Percentiles rank a stretch among this genome's conserved stretches.
Evolutionary conservation across 2,113 vertebrate genomes (phyloP).

Genomic region (Syrrhaptes paradoxus): DNA sequence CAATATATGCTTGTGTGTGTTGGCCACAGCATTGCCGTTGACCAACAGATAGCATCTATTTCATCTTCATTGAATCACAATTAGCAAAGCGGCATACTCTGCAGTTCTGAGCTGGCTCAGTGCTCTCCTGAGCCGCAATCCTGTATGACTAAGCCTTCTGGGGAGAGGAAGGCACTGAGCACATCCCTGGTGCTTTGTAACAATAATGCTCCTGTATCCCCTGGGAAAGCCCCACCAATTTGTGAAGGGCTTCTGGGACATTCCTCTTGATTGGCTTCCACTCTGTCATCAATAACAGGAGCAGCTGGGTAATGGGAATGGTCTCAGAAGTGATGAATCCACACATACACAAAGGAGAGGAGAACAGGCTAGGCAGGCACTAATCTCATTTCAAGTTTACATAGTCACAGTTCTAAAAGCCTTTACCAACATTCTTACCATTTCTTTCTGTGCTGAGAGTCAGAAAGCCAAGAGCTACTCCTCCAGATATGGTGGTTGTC

Average conservation of each 20-base stretch:
- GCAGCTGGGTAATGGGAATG: background rate
- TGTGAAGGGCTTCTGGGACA: background rate
- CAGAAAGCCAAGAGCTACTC: background rate
- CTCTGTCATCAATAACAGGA: background rate
- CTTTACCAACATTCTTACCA: background rate
- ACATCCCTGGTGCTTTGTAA: background rate
- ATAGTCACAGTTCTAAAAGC: background rate
- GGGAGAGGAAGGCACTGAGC: background rate
- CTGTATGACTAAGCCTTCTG: background rate
- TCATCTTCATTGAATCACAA: background rate
- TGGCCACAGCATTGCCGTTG: background rate
- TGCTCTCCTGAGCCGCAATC: background rate
- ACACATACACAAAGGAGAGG: background rate
- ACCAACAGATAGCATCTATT: background rate
- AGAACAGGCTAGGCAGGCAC: background rate
- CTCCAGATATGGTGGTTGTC: background rate
- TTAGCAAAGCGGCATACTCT: background rate
- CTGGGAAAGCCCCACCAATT: background rate
- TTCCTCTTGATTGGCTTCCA: background rate
- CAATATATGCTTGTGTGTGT: background rate
- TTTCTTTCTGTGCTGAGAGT: background rate
- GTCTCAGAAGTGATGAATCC: background rate
- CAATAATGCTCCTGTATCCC: background rate
- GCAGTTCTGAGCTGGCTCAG: background rate
- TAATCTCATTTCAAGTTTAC: background rate